Evolutionary conservation across 2,888 invertebrate species (phyloP), one percentile per base, ranked within the genome.

Genomic region (Lumbricus terrestris): DNA sequence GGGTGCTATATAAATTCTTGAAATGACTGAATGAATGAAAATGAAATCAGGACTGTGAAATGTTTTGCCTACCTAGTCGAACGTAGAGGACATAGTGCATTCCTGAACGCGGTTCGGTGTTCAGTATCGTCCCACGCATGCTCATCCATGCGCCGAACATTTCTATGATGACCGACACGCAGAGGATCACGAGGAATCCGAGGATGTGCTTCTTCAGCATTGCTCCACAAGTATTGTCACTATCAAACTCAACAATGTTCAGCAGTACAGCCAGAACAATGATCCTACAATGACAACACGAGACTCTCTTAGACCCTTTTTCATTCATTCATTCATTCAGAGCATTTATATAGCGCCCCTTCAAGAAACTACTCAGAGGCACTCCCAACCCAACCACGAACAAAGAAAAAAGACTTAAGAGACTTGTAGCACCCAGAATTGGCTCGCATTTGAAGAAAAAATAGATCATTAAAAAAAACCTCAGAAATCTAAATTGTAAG

Each of bases 21-120:
- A n/a, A n/a, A n/a, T n/a, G n/a, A n/a, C n/a, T n/a, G n/a, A n/a
- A n/a, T n/a, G n/a, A n/a, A n/a, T n/a, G n/a, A n/a, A 40, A 16
- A 40, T 40, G 40, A 47, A 23, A 47, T 47, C 23, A 47, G n/a
- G n/a, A n/a, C n/a, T 23, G 1, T 23, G 20, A 23, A 47, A n/a
- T n/a, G n/a, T n/a, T n/a, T n/a, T n/a, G 38, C 90, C 96, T 95
- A 97, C 97, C 96, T 93, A 97, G 95, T 94, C 97, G 96, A 92
- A 96, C 95, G 95, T 97, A 97, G 93, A 97, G 96, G 93, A 97
- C 96, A 94, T 97, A 97, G 95, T 97, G 97, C 96, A 97, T 97
- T 92, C 96, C 96, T 92, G 96, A 96, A 91, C 97, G 96, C 23
- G 96, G 96, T 85, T 96, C 96, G n/a, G 96, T 96, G 94, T 97